A percentile compares a stretch with the other conserved stretches of the same genome.
Conservation (phyloP, 1,140 invertebrate species). For the Bombyx mandarina region DNA sequence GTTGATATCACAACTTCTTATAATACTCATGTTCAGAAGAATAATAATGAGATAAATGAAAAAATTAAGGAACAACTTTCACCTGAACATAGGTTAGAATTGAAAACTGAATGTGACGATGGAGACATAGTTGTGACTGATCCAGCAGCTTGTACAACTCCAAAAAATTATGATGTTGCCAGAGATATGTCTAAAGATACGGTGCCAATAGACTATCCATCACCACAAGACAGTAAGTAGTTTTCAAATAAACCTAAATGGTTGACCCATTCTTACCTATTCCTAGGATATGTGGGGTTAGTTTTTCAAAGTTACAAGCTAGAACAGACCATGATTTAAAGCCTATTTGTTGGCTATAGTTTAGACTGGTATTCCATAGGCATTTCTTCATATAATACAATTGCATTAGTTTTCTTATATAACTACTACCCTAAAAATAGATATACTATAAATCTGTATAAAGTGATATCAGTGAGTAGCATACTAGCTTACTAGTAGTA, state of each 20-base stretch:
- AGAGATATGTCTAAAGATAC: slow-evolving; percentile 45
- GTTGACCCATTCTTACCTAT: not conserved
- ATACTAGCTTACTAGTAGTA: no score
- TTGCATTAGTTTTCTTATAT: no score
- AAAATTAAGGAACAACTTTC: slow-evolving; percentile 31
- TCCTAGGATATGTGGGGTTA: no score
- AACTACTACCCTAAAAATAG: no score
- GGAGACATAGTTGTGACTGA: slow-evolving; percentile 59
- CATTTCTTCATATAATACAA: no score
- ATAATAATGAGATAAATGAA: slow-evolving; percentile 30
- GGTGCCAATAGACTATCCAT: slow-evolving; percentile 44
- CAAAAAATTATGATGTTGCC: slow-evolving; percentile 44
- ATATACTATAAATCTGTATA: no score
- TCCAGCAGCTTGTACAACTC: slow-evolving; percentile 53
- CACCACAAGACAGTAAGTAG: slow-evolving; percentile 63
- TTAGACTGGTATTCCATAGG: no score
- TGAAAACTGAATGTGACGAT: slow-evolving; percentile 65
- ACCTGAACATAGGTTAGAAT: slow-evolving; percentile 32
- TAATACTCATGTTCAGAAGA: slow-evolving; percentile 37
- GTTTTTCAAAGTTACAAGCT: no score
- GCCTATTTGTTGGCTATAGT: no score
- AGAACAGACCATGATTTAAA: no score
- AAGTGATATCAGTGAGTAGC: no score
- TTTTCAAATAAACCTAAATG: slow-evolving; percentile 3
- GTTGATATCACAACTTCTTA: slow-evolving; percentile 47